Evolutionary conservation across 1,140 invertebrate species (phyloP).

Genomic region (Pseudomyrmex concolor): DNA sequence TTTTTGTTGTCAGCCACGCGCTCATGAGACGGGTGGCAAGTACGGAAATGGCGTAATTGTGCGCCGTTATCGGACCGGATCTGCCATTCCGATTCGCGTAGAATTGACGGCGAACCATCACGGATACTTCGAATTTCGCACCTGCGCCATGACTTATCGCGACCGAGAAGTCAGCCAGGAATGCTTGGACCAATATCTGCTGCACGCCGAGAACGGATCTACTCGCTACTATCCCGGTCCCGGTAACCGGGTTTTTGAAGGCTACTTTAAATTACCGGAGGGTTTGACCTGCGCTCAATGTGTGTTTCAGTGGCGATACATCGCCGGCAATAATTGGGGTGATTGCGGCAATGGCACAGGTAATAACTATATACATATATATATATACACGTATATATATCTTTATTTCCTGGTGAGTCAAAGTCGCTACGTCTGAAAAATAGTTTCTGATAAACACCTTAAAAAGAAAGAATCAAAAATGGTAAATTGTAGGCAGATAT

Average conservation of each 20-base stretch:
- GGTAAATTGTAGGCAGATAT: too few relatives aligned
- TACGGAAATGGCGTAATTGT: slow-evolving; percentile 93
- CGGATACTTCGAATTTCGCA: slow-evolving; percentile 95
- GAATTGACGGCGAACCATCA: slow-evolving; percentile 92
- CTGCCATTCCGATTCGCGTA: slow-evolving; percentile 89
- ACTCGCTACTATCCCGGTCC: slow-evolving; percentile 90
- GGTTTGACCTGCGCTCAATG: slow-evolving; percentile 91
- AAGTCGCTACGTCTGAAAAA: neutral
- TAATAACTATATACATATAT: slow-evolving; percentile 48
- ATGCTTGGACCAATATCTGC: slow-evolving; percentile 90
- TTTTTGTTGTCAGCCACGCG: slow-evolving; percentile 86
- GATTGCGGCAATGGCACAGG: slow-evolving; percentile 88
- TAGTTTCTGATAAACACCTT: neutral
- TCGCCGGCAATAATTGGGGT: slow-evolving; percentile 93
- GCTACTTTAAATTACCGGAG: slow-evolving; percentile 89
- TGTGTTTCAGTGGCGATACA: slow-evolving; percentile 93
- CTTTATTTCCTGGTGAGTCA: neutral
- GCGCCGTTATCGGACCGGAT: slow-evolving; percentile 89
- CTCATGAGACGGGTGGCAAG: slow-evolving; percentile 93
- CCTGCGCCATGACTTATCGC: slow-evolving; percentile 89
- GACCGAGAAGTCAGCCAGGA: slow-evolving; percentile 88
- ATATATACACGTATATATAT: neutral
- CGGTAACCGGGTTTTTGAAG: slow-evolving; percentile 92
- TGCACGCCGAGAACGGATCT: slow-evolving; percentile 86
- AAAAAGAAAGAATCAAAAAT: neutral